phyloP scores from a whole-genome alignment of 64 coral and sea anemone genomes.

The Platygyra sinensis region DNA sequence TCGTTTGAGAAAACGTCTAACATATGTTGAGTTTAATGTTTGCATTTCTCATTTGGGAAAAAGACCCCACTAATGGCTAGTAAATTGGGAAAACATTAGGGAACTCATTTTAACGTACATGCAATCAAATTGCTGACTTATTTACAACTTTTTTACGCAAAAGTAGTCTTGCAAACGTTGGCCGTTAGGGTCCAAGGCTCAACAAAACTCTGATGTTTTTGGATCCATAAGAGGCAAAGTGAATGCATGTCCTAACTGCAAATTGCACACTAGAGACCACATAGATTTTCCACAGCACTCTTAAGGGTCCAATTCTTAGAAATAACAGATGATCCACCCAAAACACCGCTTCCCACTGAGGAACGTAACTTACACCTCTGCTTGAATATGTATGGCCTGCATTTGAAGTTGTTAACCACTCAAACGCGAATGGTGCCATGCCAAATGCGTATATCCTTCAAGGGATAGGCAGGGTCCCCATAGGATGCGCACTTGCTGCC shows the following conservation, averaged over 20 bases:
- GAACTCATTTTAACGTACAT: conserved; percentile 1
- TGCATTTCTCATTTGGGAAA: conserved; percentile 8
- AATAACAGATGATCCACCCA: background rate
- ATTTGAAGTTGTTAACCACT: no score
- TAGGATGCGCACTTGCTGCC: no score
- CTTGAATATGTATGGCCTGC: conserved; percentile 26
- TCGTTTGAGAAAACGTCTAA: no score
- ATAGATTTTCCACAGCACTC: conserved; percentile 14
- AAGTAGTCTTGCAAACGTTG: conserved; percentile 21
- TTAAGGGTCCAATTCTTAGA: conserved; percentile 27
- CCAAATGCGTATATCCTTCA: no score
- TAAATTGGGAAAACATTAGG: no score
- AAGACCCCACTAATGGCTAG: conserved; percentile 4
- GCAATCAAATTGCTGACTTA: conserved; percentile 4
- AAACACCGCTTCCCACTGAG: background rate
- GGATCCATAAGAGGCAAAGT: conserved; percentile 2
- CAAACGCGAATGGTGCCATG: no score
- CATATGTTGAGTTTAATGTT: no score
- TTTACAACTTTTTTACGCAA: conserved; percentile 34
- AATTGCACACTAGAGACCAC: conserved; percentile 19
- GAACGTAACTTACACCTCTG: conserved; percentile 26
- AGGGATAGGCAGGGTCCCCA: no score
- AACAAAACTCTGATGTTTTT: conserved; percentile 21
- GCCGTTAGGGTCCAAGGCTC: conserved; percentile 26
- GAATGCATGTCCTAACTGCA: conserved; percentile 30